Evolutionary conservation across 2,888 invertebrate genomes (phyloP), one percentile per base, ranked within the genome.

Genomic region (Sylvicola fuscatus): DNA sequence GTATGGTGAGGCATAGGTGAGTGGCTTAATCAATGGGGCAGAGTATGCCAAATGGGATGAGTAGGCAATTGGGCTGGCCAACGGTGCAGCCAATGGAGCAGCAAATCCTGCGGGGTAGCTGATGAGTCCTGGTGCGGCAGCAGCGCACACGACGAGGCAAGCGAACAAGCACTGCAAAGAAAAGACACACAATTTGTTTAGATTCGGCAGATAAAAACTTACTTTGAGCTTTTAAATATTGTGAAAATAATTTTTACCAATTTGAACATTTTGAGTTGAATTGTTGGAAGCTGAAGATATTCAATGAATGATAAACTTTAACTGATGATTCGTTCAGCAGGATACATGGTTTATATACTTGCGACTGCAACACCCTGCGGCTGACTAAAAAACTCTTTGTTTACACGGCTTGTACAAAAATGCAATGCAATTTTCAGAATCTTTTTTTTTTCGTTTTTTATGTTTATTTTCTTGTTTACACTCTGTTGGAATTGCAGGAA

Each of bases 1-100:
- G 29, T 29, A 29, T 29, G 29, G 29, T 29, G 29, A 29, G 14
- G 29, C 29, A 29, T 29, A 29, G 29, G 29, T 29, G 7, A 29
- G n/a, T 7, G 29, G 29, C 14, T 29, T 29, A 29, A 29, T 13
- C n/a, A 29, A 29, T 29, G 29, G 29, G n/a, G 29, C 29, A 8
- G 29, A 29, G 14, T 29, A 29, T 6, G 29, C 14, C 29, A 29
- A 29, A 13, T n/a, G 4, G 14, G 29, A n/a, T 29, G 4, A 6
- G 14, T 7, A 29, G 29, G 29, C 29, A 29, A 29, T 8, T 6
- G 29, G n/a, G 29, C 29, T 21, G 21, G 21, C 21, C 21, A 21
- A 21, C 4, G 21, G 21, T 6, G 21, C 29, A 29, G 21, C 21
- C 21, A 21, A 21, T 6, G 21, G 21, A 21, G 21, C 29, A 29